A percentile compares a stretch with the other conserved stretches of the same genome.
Conservation (phyloP, 2,113 vertebrate species). For the Dromiciops gliroides region DNA sequence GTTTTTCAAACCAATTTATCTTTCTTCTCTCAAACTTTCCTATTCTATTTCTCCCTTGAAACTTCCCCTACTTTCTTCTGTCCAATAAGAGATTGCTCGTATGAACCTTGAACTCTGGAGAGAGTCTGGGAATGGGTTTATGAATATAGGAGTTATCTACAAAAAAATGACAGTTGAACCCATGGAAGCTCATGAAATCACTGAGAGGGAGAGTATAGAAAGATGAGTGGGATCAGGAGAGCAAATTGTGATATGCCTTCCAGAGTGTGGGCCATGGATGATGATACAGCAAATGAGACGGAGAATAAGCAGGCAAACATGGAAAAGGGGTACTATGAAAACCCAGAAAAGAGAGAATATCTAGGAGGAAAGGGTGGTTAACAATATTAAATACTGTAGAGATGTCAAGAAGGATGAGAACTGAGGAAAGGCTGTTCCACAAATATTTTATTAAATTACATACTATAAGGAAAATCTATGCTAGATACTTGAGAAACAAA, state of each 20-base stretch:
- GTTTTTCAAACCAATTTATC: neutral
- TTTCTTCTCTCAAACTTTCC: conserved; percentile 19
- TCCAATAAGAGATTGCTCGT: neutral
- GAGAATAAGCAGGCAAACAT: neutral
- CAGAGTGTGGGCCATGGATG: neutral
- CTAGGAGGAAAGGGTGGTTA: neutral
- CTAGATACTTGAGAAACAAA: neutral
- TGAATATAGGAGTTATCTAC: neutral
- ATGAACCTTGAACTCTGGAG: neutral
- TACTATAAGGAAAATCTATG: neutral
- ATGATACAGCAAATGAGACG: neutral
- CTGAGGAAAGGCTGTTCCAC: neutral
- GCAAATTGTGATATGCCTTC: neutral
- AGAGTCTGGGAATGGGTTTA: neutral
- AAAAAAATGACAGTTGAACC: neutral
- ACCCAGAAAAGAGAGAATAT: neutral
- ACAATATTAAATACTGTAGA: neutral
- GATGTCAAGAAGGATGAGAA: neutral
- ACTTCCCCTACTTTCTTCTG: neutral
- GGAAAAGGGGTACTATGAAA: neutral
- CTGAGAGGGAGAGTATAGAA: neutral
- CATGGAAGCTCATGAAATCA: neutral
- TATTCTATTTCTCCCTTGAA: conserved; percentile 5
- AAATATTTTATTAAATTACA: neutral
- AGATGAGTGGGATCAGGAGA: neutral